Conservation (phyloP, 2,888 invertebrate genomes). For the Nymphalis urticae region DNA sequence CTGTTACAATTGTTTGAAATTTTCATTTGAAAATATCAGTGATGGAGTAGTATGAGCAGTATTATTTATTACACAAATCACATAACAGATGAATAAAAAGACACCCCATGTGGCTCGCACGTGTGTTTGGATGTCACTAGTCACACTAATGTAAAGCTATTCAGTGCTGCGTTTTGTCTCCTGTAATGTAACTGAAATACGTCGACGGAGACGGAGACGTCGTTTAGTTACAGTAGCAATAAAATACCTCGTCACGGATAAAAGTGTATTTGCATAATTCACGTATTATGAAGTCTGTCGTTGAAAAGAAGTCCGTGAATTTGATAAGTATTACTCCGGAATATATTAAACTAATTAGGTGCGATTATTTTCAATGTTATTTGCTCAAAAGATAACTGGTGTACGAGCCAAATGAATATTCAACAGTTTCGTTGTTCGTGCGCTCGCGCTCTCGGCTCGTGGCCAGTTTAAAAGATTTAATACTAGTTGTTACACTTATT, state of each 20-base stretch:
- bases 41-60: too few species aligned
- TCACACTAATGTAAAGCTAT: too few species aligned
- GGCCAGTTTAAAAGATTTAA: constrained; percentile 15
- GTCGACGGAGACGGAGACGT: too few species aligned
- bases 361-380: constrained; percentile 21
- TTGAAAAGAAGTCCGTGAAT: constrained; percentile 20
- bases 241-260: neutral
- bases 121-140: constrained; percentile 18
- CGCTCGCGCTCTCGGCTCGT: constrained; percentile 1
- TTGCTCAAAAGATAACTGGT: constrained; percentile 1
- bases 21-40: too few species aligned
- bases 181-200: neutral
- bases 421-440: neutral
- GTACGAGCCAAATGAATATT: constrained; percentile 12
- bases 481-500: constrained; percentile 13
- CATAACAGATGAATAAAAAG: neutral
- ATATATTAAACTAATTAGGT: constrained; percentile 22
- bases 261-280: constrained; percentile 13
- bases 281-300: constrained; percentile 5
- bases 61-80: too few species aligned
- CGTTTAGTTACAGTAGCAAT: neutral
- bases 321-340: constrained; percentile 23
- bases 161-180: neutral
- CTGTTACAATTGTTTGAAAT: too few species aligned
- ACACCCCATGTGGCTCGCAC: constrained; percentile 21